Conservation (phyloP, 2,797 vertebrate genomes). For the Pantherophis vulpinus region DNA sequence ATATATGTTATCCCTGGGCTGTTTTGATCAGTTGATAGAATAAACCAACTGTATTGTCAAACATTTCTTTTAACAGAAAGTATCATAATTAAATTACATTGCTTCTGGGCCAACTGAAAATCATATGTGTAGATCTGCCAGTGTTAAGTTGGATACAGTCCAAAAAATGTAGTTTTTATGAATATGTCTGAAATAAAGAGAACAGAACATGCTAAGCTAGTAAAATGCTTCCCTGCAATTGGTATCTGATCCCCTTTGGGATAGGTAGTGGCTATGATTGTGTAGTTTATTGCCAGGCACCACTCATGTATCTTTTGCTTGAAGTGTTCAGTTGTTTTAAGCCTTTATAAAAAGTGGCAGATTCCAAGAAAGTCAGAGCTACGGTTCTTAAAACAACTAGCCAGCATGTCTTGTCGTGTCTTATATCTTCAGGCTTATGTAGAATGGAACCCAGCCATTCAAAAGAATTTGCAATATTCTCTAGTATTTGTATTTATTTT, state of each 20-base stretch:
- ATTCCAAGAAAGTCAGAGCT: not conserved
- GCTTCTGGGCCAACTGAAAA: slow-evolving; percentile 21
- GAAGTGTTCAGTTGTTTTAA: not conserved
- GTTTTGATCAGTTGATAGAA: not conserved
- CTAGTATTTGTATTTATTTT: not conserved
- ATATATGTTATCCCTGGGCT: not conserved
- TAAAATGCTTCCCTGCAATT: not conserved
- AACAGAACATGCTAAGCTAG: not conserved
- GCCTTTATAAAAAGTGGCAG: not conserved
- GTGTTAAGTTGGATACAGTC: not conserved
- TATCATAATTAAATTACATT: slow-evolving; percentile 25
- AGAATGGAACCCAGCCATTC: not conserved
- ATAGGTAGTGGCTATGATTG: not conserved
- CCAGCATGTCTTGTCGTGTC: not conserved
- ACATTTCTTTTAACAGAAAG: slow-evolving; percentile 6
- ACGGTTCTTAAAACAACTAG: not conserved
- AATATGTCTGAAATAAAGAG: not conserved
- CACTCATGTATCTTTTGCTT: not conserved
- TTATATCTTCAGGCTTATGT: not conserved
- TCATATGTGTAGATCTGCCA: slow-evolving; percentile 9
- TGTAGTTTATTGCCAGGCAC: not conserved
- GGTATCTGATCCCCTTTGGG: not conserved
- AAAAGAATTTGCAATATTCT: not conserved
- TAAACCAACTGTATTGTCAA: slow-evolving; percentile 10
- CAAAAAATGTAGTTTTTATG: not conserved